Conservation (phyloP, 2,888 invertebrate genomes). For the Hybos culiciformis region DNA sequence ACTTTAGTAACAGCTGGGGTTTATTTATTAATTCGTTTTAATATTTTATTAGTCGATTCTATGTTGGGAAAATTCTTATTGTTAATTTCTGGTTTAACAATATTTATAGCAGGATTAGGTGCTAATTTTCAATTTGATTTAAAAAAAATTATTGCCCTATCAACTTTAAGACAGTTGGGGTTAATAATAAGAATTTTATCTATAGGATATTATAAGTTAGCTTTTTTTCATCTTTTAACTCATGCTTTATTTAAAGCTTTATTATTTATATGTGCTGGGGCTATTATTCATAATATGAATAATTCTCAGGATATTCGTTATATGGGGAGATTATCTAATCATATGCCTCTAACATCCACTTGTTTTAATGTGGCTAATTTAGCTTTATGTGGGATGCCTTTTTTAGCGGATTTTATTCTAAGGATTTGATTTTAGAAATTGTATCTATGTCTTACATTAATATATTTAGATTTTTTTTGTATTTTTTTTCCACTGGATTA, state of each 20-base stretch:
- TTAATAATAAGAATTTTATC: constrained; percentile 55
- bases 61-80: constrained; percentile 39
- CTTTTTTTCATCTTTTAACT: constrained; percentile 57
- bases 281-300: constrained; percentile 49
- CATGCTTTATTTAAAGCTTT: constrained; percentile 66
- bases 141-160: constrained; percentile 67
- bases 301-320: constrained; percentile 55
- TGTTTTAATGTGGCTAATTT: constrained; percentile 46
- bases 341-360: constrained; percentile 40
- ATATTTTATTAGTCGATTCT: constrained; percentile 36
- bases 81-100: constrained; percentile 43
- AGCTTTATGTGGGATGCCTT: constrained; percentile 48
- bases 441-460: constrained; percentile 40
- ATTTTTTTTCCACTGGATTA: constrained; percentile 41
- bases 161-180: constrained; percentile 60
- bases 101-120: constrained; percentile 45
- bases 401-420: constrained; percentile 54
- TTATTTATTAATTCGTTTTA: constrained; percentile 59
- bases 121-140: constrained; percentile 54
- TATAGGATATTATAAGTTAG: constrained; percentile 40
- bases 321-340: constrained; percentile 39
- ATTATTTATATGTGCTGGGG: constrained; percentile 57
- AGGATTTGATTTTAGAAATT: constrained; percentile 47
- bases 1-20: constrained; percentile 65
- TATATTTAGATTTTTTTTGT: constrained; percentile 41